Evolutionary conservation across 2,113 vertebrate species (phyloP).

Genomic region (Zosterops japonicus): DNA sequence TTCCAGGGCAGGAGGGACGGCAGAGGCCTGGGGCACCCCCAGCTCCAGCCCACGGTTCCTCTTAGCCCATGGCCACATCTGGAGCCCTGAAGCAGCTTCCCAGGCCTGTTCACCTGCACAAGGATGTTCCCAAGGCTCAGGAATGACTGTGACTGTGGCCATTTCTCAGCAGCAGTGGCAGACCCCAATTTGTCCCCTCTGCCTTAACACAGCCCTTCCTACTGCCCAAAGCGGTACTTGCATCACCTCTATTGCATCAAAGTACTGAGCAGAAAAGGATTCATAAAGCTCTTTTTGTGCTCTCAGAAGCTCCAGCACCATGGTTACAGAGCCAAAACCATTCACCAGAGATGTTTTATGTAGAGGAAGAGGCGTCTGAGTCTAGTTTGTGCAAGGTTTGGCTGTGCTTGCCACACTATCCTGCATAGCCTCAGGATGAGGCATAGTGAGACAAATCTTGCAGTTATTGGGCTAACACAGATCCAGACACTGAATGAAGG

Average conservation of each 20-base stretch:
- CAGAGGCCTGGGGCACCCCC: rapidly evolving
- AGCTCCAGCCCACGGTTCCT: rapidly evolving
- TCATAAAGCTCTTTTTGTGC: background rate
- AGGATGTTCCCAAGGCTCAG: background rate
- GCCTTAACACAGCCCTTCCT: background rate
- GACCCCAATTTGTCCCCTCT: background rate
- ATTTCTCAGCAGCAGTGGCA: background rate
- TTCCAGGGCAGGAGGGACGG: background rate
- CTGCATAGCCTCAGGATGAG: background rate
- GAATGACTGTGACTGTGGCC: background rate
- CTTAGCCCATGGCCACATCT: background rate
- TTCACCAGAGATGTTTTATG: background rate
- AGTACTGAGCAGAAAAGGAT: background rate
- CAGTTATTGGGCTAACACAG: background rate
- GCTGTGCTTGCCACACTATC: background rate
- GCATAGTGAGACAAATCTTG: rapidly evolving
- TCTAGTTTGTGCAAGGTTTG: background rate
- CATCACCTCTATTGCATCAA: background rate
- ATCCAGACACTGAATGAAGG: background rate
- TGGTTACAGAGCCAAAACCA: background rate
- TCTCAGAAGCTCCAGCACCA: background rate
- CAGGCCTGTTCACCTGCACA: background rate
- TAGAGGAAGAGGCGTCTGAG: background rate
- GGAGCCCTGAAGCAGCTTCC: background rate
- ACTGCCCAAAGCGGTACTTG: background rate